These are phyloP conservation scores for Caprella mutica DNA, from an alignment of 2,888 invertebrate genomes.

Conservation along the genomic window DNA sequence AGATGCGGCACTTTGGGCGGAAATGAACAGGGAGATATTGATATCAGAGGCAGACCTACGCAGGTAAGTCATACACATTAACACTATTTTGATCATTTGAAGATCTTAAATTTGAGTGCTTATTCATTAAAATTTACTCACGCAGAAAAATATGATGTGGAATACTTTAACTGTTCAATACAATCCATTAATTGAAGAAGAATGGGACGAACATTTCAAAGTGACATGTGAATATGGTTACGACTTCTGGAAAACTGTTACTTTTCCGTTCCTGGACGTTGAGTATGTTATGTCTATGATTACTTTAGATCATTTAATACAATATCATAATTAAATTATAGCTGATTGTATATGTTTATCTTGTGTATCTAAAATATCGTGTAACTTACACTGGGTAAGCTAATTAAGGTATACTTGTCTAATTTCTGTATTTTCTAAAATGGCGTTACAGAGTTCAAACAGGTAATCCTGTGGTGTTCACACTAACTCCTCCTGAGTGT, in stretches of 20 bases:
- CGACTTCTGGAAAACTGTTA: slow-evolving; percentile 92
- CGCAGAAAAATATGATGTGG: slow-evolving; percentile 89
- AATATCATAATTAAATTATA: no score
- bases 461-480: slow-evolving; percentile 86
- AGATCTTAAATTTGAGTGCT: no score
- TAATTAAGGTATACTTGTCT: no score
- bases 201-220: slow-evolving; percentile 87
- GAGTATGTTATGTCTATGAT: slow-evolving; percentile 56
- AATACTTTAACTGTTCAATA: slow-evolving; percentile 91
- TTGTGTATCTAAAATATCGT: no score
- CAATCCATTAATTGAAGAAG: slow-evolving; percentile 83
- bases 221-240: slow-evolving; percentile 93
- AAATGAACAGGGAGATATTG: slow-evolving; percentile 49
- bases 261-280: slow-evolving; percentile 84
- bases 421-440: no score
- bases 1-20: slow-evolving; percentile 66
- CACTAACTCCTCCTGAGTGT: slow-evolving; percentile 82
- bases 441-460: slow-evolving; percentile 89
- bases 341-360: no score
- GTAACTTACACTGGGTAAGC: no score
- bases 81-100: no score
- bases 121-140: slow-evolving; percentile 18
- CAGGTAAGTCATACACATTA: slow-evolving; percentile 68
- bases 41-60: slow-evolving; percentile 51
- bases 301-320: no score